Percentiles rank a stretch among this genome's conserved stretches.
Conservation (phyloP, 2,113 vertebrate species). For the Callospermophilus lateralis region DNA sequence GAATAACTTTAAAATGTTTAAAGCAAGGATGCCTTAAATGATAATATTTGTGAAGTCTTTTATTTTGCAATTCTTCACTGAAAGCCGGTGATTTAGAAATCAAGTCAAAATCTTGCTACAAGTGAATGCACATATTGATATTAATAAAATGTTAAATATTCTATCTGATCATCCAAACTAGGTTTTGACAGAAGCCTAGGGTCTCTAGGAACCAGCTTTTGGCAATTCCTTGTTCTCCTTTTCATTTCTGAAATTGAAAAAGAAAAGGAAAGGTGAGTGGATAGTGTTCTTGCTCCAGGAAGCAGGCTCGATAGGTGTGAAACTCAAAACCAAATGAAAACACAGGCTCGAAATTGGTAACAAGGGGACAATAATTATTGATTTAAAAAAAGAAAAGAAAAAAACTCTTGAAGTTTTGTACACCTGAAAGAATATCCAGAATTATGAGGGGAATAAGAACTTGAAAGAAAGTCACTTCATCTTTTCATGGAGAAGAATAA, state of each 20-base stretch:
- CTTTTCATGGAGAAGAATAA: neutral
- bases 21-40: constrained; percentile 71
- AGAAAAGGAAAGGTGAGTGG: neutral
- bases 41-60: constrained; percentile 61
- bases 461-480: neutral
- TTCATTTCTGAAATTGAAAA: neutral
- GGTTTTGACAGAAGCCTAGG: constrained; percentile 7
- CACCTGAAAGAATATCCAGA: neutral
- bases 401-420: neutral
- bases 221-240: neutral
- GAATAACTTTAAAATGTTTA: constrained; percentile 74
- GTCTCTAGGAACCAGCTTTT: neutral
- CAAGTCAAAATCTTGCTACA: constrained; percentile 66
- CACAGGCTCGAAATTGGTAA: neutral
- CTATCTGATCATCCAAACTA: neutral
- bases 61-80: constrained; percentile 67
- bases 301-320: fast-evolving
- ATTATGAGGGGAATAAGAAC: too few relatives aligned
- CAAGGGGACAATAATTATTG: neutral
- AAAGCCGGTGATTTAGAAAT: constrained; percentile 70
- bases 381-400: neutral
- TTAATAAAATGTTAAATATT: constrained; percentile 53
- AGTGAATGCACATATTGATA: neutral
- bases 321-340: neutral
- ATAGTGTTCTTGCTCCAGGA: neutral